These are phyloP conservation scores for Chiridota heheva DNA, from an alignment of 35 echinoderm and acorn worm genomes.

Conservation along the genomic window DNA sequence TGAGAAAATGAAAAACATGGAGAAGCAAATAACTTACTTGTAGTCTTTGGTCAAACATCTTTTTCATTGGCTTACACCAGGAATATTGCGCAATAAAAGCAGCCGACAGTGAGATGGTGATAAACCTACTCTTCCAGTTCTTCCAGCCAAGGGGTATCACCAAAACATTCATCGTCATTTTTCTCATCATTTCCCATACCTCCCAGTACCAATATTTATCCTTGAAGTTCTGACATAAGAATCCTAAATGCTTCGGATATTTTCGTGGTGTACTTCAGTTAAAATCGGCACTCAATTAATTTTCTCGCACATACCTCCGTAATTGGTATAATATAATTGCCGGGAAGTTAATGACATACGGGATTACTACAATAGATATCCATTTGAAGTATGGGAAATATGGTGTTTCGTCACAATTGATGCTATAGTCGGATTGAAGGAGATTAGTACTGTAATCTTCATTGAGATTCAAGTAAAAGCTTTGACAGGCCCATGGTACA, in stretches of 20 bases:
- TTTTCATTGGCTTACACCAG: background rate
- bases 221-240: slow-evolving; percentile 4
- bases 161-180: background rate
- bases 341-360: background rate
- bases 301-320: background rate
- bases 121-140: background rate
- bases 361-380: background rate
- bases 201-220: slow-evolving; percentile 10
- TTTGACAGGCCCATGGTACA: background rate
- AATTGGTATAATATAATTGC: background rate
- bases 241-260: background rate
- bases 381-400: background rate
- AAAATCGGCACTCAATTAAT: background rate
- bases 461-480: background rate
- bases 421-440: slow-evolving; percentile 2
- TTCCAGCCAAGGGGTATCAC: background rate
- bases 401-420: background rate
- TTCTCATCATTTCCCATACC: background rate
- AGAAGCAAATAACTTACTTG: background rate
- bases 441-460: background rate
- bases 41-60: background rate
- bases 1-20: too few relatives aligned
- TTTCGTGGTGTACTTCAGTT: background rate
- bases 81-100: background rate
- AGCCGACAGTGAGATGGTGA: background rate